Base-by-base conservation (phyloP, 2,888 invertebrate genomes). In the Gasteruption jaculator region DNA sequence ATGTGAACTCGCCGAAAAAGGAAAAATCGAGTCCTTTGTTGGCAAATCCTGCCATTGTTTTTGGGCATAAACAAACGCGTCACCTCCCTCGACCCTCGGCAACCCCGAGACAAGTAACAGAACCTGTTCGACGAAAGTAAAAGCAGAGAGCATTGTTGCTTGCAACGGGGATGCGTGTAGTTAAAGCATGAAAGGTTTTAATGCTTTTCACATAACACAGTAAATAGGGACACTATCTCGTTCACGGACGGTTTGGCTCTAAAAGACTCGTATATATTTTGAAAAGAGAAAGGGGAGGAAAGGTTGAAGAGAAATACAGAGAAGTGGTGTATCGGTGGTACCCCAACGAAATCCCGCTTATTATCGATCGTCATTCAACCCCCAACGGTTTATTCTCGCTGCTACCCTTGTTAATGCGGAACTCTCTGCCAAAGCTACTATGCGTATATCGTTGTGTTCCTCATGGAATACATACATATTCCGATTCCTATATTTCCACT, bases 201-300 rank as follows among this genome's bases (percentile, higher is more conserved):
- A n/a, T n/a, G n/a, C n/a, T n/a, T n/a, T n/a, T n/a, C n/a, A n/a
- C n/a, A n/a, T 11, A 10, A 27, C 19, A 19, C 12, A 25, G 43
- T 43, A 42, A 48, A 47, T 38, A 48, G 45, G 45, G 41, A 45
- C 53, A 52, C 54, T 65, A 65, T 65, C 65, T 56, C 57, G 56
- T 65, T 64, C 56, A 64, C 62, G 63, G 58, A 53, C 63, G 58
- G 58, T 65, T 65, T 64, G 50, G 48, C 58, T 50, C 58, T 52
- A 60, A 63, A 65, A 63, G 63, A 61, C 54, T 59, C 61, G 56
- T 54, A 54, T 45, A 40, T 43, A 37, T n/a, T 27, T 12, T 24
- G 20, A 2, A 8, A 15, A 6, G 4, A 25, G 11, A 33, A 2
- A 6, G 29, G 20, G 24, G 11, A 16, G 19, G 34, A 11, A 26